phyloP scores from a whole-genome alignment of 37 sponge, comb jelly and placozoan species.

The Dysidea cf. avara region DNA sequence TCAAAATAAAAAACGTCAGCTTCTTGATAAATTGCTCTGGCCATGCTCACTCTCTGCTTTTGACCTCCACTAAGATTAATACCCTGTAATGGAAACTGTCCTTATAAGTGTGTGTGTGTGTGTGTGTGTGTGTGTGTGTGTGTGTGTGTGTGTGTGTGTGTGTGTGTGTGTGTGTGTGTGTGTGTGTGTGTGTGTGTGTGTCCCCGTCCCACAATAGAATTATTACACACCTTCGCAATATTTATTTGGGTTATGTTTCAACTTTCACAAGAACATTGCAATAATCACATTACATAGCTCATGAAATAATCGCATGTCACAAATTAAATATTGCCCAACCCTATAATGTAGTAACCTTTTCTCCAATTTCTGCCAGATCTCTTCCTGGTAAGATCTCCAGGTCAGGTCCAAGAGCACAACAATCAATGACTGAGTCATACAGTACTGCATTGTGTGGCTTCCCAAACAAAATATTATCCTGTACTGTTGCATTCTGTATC shows the following conservation, averaged over 20 bases:
- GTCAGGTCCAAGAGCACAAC: slow-evolving; percentile 93
- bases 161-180: too few relatives aligned
- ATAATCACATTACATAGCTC: too few relatives aligned
- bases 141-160: too few relatives aligned
- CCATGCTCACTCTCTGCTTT: slow-evolving; percentile 98
- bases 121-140: too few relatives aligned
- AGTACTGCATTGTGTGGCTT: slow-evolving; percentile 25
- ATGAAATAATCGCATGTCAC: too few relatives aligned
- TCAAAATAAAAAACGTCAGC: slow-evolving; percentile 92
- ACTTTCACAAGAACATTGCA: too few relatives aligned
- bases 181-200: too few relatives aligned
- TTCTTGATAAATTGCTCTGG: slow-evolving; percentile 95
- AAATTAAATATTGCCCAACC: too few relatives aligned
- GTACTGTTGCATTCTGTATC: slow-evolving; percentile 95
- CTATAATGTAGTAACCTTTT: slow-evolving; percentile 82
- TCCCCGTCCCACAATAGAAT: too few relatives aligned
- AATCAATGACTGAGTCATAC: slow-evolving; percentile 60
- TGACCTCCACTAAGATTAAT: slow-evolving; percentile 99
- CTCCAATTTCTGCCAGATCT: slow-evolving; percentile 98
- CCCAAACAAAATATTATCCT: slow-evolving; percentile 95
- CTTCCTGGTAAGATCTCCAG: slow-evolving; percentile 94
- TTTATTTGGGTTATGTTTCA: too few relatives aligned
- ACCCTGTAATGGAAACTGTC: slow-evolving; percentile 54
- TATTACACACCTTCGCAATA: too few relatives aligned
- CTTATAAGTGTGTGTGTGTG: too few relatives aligned